These are phyloP conservation scores for Gobiocypris rarus DNA, from an alignment of 2,113 vertebrate genomes.

Conservation along the genomic window DNA sequence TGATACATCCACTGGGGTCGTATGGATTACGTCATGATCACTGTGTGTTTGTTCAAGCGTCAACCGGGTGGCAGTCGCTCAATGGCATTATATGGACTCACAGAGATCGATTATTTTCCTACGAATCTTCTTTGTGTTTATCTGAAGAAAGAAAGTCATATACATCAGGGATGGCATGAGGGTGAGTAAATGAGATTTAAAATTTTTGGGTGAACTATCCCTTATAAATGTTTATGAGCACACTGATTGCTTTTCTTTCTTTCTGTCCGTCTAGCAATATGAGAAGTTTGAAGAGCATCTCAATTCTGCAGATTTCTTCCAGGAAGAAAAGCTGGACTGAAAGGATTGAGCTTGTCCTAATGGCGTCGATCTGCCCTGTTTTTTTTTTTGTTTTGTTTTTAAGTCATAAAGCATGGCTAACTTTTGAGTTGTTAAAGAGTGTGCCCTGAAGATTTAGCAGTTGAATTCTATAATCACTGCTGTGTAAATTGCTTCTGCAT, in stretches of 20 bases:
- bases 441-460: not conserved
- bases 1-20: no score
- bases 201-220: no score
- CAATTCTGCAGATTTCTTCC: slow-evolving; percentile 80
- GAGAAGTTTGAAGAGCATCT: slow-evolving; percentile 73
- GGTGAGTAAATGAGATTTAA: no score
- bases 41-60: no score
- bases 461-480: not conserved
- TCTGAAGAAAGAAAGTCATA: no score
- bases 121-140: no score
- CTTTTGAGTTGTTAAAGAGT: not conserved
- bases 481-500: slow-evolving; percentile 9
- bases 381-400: not conserved
- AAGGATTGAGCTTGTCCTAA: not conserved
- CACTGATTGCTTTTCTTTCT: not conserved
- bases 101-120: no score
- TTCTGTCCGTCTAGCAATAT: slow-evolving; percentile 73
- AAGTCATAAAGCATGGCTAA: slow-evolving; percentile 14
- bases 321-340: slow-evolving; percentile 83
- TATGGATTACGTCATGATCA: no score
- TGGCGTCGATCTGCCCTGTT: not conserved
- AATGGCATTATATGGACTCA: no score
- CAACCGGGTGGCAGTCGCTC: no score
- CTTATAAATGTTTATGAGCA: not conserved
- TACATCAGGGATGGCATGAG: no score